phyloP scores from a whole-genome alignment of 2,797 vertebrate genomes.

The Sebastes vulpes region DNA sequence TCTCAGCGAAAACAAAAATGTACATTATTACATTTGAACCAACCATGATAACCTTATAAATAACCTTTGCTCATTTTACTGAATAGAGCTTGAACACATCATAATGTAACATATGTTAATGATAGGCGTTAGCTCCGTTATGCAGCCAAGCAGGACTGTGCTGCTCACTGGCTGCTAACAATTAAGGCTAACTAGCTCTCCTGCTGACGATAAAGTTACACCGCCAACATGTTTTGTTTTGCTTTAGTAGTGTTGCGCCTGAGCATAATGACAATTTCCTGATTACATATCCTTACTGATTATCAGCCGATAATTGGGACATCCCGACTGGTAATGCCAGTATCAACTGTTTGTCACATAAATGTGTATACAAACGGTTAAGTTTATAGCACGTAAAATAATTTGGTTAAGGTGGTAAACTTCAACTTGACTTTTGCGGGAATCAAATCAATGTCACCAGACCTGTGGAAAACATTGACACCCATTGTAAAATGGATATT shows the following conservation, averaged over 20 bases:
- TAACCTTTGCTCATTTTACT: not conserved
- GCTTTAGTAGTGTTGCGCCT: too few relatives aligned
- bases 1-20: too few relatives aligned
- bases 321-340: not conserved
- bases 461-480: not conserved
- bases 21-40: not conserved
- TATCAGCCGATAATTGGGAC: not conserved
- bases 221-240: too few relatives aligned
- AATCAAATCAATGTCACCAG: not conserved
- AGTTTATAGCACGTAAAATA: not conserved
- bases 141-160: not conserved
- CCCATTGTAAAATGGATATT: not conserved
- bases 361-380: not conserved
- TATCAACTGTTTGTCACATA: not conserved
- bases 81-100: not conserved
- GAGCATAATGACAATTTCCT: too few relatives aligned
- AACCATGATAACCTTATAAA: not conserved
- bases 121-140: not conserved
- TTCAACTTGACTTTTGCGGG: not conserved
- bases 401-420: not conserved
- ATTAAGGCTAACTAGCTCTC: too few relatives aligned
- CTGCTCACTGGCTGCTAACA: not conserved
- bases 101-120: not conserved
- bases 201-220: too few relatives aligned
- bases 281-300: not conserved